Evolutionary conservation across 2,113 vertebrate species (phyloP), one percentile per base, ranked within the genome.

Genomic region (Varanus komodoensis): DNA sequence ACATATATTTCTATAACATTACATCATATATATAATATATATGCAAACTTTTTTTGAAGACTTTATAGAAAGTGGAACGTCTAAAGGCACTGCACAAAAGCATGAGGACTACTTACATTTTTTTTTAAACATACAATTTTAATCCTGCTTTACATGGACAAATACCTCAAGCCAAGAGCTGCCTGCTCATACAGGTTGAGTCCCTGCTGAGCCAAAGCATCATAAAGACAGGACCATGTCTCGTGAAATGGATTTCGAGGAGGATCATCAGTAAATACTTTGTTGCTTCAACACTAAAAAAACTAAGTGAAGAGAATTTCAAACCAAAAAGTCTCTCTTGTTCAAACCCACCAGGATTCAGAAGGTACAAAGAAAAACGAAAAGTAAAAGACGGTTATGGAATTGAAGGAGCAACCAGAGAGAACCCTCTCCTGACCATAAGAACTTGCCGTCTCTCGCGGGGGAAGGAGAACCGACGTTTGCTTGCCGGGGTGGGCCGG

Each of bases 21-120:
- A 97, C 97, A 97, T 97, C 97, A 97, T 97, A 97, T 97, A 96
- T 96, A 97, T 97, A 97, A 97, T 97, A 97, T 96, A 97, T 97
- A 97, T 97, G 97, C 97, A 94, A 96, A 95, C 96, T 93, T 94
- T 94, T 88, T 94, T 93, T 96, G 96, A 96, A 97, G 97, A 97
- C 95, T 97, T 96, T 94, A 95, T 97, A 97, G 97, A 97, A 97
- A 97, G 95, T 93, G 90, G 95, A 96, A 97, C 96, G 94, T 96
- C 96, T 97, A 97, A 97, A 97, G 97, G 97, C 97, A 97, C 97
- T 97, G 97, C 97, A 97, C 97, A 93, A 97, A 91, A 92, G 95
- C 93, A 94, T 92, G 86, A 92, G 91, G 92, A 87, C 94, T 94
- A 95, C 94, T 95, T 80, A 80, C 82, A 85, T 77, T 52, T 80